Evolutionary conservation across 2,888 invertebrate genomes (phyloP).

Genomic region (Yponomeuta malinellus): DNA sequence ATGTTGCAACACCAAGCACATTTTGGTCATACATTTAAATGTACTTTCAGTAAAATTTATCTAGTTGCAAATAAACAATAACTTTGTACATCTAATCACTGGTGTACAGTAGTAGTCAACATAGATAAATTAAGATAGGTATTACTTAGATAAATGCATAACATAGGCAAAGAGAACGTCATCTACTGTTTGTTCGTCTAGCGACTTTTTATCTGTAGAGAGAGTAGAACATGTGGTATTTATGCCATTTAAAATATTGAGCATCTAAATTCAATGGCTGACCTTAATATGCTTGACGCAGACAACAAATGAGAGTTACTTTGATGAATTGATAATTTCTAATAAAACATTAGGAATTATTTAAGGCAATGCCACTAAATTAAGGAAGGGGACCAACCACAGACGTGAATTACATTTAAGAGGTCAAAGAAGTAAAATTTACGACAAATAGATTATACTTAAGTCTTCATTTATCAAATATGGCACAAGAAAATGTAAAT

Average conservation of each 20-base stretch:
- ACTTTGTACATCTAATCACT: too few species aligned
- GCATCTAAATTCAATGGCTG: not conserved
- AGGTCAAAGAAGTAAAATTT: not conserved
- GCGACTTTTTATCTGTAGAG: too few species aligned
- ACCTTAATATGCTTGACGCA: not conserved
- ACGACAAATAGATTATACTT: too few species aligned
- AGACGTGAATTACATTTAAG: not conserved
- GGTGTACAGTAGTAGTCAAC: too few species aligned
- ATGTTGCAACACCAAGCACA: not conserved
- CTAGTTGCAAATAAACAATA: too few species aligned
- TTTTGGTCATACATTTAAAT: not conserved
- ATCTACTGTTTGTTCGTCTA: too few species aligned
- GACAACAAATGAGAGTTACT: not conserved
- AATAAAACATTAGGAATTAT: not conserved
- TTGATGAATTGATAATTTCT: not conserved
- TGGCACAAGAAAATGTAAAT: conserved; percentile 46
- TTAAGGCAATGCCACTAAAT: not conserved
- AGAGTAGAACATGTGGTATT: too few species aligned
- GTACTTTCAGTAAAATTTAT: too few species aligned
- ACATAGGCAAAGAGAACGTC: too few species aligned
- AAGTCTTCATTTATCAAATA: conserved; percentile 35
- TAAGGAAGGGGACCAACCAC: not conserved
- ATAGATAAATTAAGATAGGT: too few species aligned
- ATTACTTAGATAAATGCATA: too few species aligned
- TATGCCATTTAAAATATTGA: too few species aligned